These are phyloP conservation scores for Planiliza haematocheilus DNA, from an alignment of 2,113 vertebrate genomes.

Conservation along the genomic window DNA sequence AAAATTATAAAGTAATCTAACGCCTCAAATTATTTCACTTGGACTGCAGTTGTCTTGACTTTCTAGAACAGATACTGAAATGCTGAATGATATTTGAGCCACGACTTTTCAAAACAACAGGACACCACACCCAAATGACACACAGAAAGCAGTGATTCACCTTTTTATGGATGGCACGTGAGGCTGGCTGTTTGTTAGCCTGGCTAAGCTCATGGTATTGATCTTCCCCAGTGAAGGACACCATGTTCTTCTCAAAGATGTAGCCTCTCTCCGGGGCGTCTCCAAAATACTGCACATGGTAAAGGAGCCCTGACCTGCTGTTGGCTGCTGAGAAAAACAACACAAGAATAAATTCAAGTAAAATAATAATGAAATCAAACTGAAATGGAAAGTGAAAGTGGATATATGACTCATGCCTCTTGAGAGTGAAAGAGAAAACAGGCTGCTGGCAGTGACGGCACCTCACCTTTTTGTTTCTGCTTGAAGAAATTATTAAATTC, in stretches of 20 bases:
- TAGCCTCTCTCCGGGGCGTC: conserved; percentile 94
- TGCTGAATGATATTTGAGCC: neutral
- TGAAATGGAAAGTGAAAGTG: too few relatives aligned
- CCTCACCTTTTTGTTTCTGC: conserved; percentile 90
- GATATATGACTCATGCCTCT: too few relatives aligned
- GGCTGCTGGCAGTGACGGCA: fast-evolving
- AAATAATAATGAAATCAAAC: too few relatives aligned
- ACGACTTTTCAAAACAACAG: neutral
- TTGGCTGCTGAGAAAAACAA: conserved; percentile 76
- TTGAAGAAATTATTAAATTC: conserved; percentile 89
- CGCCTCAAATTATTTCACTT: neutral
- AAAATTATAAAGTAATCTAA: too few relatives aligned
- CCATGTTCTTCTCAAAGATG: conserved; percentile 95
- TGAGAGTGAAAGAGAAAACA: too few relatives aligned
- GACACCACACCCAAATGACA: neutral
- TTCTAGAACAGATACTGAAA: neutral
- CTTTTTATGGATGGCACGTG: conserved; percentile 88
- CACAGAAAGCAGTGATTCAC: conserved; percentile 68
- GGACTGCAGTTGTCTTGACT: neutral
- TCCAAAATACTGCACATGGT: conserved; percentile 97
- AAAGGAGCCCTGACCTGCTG: conserved; percentile 86
- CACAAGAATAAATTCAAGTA: neutral
- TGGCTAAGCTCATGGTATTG: conserved; percentile 91
- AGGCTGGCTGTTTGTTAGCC: conserved; percentile 86
- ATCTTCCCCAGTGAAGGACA: conserved; percentile 89